phyloP scores from a whole-genome alignment of 2,888 invertebrate species.

The Tipula vernalis region DNA sequence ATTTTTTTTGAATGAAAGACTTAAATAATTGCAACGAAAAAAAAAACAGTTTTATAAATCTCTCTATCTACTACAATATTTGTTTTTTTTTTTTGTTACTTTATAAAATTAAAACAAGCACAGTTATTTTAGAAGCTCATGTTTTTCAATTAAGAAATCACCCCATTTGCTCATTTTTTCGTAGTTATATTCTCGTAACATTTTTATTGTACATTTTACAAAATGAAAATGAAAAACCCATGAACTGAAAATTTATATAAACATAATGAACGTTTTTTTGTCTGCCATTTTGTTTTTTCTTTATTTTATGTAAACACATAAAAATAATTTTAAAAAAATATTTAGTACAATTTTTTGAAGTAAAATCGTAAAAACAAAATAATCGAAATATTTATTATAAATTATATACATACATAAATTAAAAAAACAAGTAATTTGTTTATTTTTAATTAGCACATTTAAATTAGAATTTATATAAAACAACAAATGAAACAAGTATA shows the following conservation, averaged over 20 bases:
- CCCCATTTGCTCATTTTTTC: background rate
- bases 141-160: background rate
- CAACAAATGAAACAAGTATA: background rate
- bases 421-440: background rate
- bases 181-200: background rate
- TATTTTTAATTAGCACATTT: constrained; percentile 4
- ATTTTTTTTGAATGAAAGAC: background rate
- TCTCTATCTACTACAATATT: background rate
- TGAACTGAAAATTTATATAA: background rate
- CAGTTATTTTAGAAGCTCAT: background rate
- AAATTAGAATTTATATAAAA: background rate
- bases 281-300: background rate
- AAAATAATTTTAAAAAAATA: background rate
- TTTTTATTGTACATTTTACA: background rate
- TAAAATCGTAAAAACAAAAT: background rate
- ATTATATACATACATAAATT: background rate
- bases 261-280: background rate
- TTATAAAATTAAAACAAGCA: background rate
- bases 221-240: background rate
- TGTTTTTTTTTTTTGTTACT: background rate
- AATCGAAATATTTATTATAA: constrained; percentile 4
- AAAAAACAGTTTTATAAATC: background rate
- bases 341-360: background rate
- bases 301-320: background rate
- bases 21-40: background rate